phyloP scores from a whole-genome alignment of 2,888 invertebrate genomes.

The Tachystola acroxantha region DNA sequence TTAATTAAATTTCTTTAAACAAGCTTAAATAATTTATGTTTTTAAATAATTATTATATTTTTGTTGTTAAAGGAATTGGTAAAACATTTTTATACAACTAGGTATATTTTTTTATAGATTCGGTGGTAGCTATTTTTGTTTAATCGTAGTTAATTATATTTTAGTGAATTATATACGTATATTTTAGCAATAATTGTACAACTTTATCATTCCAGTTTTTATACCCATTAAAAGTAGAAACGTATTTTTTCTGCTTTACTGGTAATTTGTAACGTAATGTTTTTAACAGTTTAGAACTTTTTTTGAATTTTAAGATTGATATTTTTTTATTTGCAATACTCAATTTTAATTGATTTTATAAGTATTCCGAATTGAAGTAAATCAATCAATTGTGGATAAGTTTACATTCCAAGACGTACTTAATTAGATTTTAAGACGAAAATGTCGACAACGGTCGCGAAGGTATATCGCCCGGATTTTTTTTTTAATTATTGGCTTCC shows the following conservation, averaged over 20 bases:
- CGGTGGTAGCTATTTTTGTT: slow-evolving; percentile 18
- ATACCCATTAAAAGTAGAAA: slow-evolving; percentile 8
- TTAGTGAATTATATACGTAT: slow-evolving; percentile 2
- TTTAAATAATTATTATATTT: neutral
- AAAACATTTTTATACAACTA: slow-evolving; percentile 9
- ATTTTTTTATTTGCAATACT: slow-evolving; percentile 21
- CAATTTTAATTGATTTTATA: slow-evolving; percentile 11
- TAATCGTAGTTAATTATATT: slow-evolving; percentile 4
- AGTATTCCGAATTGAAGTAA: neutral
- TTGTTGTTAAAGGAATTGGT: slow-evolving; percentile 13
- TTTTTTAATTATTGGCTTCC: too few species aligned
- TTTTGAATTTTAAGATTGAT: slow-evolving; percentile 4
- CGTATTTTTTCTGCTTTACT: slow-evolving; percentile 26
- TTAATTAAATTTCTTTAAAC: too few species aligned
- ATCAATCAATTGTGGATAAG: neutral
- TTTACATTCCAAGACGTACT: slow-evolving; percentile 59
- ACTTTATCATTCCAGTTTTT: slow-evolving; percentile 7
- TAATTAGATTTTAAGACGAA: slow-evolving; percentile 40
- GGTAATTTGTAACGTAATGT: slow-evolving; percentile 15
- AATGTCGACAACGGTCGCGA: too few species aligned
- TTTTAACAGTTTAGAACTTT: slow-evolving; percentile 5
- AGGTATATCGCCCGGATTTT: too few species aligned
- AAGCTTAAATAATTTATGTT: neutral
- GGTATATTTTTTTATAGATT: slow-evolving; percentile 6
- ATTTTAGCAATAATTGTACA: slow-evolving; percentile 2